phyloP scores from a whole-genome alignment of 1,140 invertebrate genomes.

The Batillaria attramentaria region DNA sequence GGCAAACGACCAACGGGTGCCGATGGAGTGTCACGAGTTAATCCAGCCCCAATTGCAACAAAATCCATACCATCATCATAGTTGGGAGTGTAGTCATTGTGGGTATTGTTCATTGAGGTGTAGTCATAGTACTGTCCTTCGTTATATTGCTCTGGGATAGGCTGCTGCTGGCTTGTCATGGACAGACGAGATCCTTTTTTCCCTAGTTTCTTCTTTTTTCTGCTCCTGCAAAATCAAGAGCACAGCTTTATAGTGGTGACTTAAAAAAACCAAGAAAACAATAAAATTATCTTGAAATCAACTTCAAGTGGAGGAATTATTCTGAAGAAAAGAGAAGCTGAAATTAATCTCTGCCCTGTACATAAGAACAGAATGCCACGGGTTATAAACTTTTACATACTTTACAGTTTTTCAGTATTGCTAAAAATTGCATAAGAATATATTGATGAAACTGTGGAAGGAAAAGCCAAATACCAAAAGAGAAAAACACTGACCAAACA shows the following conservation, averaged over 20 bases:
- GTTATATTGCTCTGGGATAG: neutral
- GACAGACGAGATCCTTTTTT: slow-evolving; percentile 18
- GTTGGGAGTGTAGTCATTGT: slow-evolving; percentile 14
- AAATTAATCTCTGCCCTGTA: no score
- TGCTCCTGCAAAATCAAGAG: slow-evolving; percentile 8
- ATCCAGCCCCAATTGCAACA: slow-evolving; percentile 27
- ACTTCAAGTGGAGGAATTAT: neutral
- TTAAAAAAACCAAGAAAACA: neutral
- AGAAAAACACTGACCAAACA: neutral
- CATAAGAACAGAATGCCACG: neutral
- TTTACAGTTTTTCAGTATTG: no score
- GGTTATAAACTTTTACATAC: neutral
- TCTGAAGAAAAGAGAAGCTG: neutral
- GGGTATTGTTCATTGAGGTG: slow-evolving; percentile 16
- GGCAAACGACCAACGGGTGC: slow-evolving; percentile 32
- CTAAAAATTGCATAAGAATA: no score
- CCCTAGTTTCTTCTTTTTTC: slow-evolving; percentile 7
- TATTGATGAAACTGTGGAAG: no score
- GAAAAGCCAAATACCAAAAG: no score
- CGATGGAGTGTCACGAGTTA: slow-evolving; percentile 14
- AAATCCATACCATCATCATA: slow-evolving; percentile 38
- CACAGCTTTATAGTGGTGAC: neutral
- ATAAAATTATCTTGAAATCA: neutral
- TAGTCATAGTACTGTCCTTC: neutral
- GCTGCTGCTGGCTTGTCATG: slow-evolving; percentile 9